Evolutionary conservation across 1,140 invertebrate species (phyloP), one percentile per base, ranked within the genome.

Genomic region (Phenacoccus solenopsis): DNA sequence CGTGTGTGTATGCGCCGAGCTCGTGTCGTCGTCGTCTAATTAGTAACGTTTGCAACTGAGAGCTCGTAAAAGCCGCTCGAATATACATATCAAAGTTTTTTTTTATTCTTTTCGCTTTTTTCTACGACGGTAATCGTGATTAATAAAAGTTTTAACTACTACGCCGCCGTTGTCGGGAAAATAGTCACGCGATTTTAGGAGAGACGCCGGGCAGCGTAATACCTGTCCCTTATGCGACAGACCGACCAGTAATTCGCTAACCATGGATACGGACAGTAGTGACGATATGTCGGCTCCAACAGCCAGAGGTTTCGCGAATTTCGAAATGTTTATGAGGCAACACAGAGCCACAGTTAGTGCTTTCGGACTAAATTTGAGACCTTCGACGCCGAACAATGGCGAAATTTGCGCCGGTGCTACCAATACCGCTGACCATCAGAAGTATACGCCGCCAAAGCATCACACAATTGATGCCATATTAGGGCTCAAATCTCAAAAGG

Each of bases 381-480:
- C 59, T 16, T 38, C 61, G 30, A 25, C 28, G 12, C 70, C 59
- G 10, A 24, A 24, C 22, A 64, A 24, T 20, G 4, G 2, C 13
- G 49, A 61, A 28, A 32, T 28, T 22, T 27, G 27, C 3, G n/a
- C 5, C 68, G 20, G 13, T 16, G 67, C 28, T 12, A 61, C 72
- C 1, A 70, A 35, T n/a, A 64, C 22, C 13, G 22, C 59, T 3
- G 59, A 64, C 12, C 59, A 25, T 24, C 59, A 64, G 59, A 64
- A 64, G 20, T 27, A 64, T 20, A 25, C 72, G 0, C 70, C 71
- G 10, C 74, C 73, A 16, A 74, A 72, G n/a, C 74, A 75, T 21
- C 74, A 74, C 68, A 74, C 74, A 22, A 75, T 75, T 7, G 74
- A 74, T 27, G 74, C 73, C 20, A 75, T 75, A 28, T 70, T 75